phyloP scores from a whole-genome alignment of 2,888 invertebrate genomes.

The Thumatha senex region DNA sequence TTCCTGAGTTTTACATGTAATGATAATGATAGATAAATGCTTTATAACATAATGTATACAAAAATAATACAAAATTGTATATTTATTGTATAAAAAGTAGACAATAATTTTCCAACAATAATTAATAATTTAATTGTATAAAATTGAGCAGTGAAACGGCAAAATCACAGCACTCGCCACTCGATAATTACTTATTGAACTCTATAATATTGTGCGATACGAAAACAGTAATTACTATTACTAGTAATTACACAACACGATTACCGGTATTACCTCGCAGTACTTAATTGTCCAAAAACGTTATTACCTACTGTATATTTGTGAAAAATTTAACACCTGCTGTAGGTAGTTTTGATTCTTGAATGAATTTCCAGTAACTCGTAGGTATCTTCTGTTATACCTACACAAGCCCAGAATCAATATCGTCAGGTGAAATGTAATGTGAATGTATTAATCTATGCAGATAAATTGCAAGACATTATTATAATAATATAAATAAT shows the following conservation, averaged over 20 bases:
- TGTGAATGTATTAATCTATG: too few relatives aligned
- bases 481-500: neutral
- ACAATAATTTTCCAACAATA: neutral
- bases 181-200: neutral
- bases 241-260: conserved; percentile 3
- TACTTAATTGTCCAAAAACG: neutral
- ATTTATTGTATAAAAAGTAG: neutral
- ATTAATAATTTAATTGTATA: neutral
- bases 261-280: conserved; percentile 1
- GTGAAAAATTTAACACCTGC: neutral
- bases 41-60: too few relatives aligned
- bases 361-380: too few relatives aligned
- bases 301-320: neutral
- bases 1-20: too few relatives aligned
- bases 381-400: too few relatives aligned
- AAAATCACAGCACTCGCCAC: neutral
- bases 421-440: too few relatives aligned
- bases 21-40: too few relatives aligned
- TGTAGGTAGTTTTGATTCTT: too few relatives aligned
- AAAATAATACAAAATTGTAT: too few relatives aligned
- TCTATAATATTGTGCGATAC: neutral
- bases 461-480: too few relatives aligned
- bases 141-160: neutral
- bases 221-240: conserved; percentile 10
- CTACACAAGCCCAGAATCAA: too few relatives aligned